Percentiles rank a stretch among this genome's conserved stretches.
phyloP scores from a whole-genome alignment of 2,888 invertebrate genomes.

The Adineta ricciae region DNA sequence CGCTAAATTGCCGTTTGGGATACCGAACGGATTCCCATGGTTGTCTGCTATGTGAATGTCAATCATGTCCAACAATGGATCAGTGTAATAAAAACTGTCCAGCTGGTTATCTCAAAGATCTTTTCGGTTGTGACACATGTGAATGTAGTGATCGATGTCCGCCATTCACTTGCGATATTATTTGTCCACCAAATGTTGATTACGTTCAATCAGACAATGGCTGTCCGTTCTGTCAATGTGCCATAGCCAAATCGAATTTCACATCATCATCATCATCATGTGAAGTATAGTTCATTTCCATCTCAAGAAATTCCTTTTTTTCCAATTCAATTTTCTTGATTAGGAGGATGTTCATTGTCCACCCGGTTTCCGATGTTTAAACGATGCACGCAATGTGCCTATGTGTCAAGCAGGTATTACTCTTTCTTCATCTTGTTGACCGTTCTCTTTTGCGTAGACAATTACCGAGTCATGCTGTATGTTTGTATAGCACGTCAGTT shows the following conservation, averaged over 20 bases:
- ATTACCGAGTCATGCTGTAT: background rate
- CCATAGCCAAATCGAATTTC: background rate
- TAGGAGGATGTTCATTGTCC: conserved; percentile 18
- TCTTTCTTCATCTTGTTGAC: background rate
- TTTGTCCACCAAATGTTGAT: background rate
- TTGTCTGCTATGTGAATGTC: conserved; percentile 1
- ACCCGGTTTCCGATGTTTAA: background rate
- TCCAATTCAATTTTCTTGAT: background rate
- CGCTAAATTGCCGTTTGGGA: background rate
- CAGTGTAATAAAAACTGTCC: conserved; percentile 7
- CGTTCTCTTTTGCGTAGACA: background rate
- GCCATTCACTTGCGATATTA: background rate
- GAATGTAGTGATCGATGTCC: conserved; percentile 18
- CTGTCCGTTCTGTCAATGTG: conserved; percentile 1
- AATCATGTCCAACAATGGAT: conserved; percentile 4
- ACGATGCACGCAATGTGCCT: background rate
- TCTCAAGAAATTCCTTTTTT: background rate
- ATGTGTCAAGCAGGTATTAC: background rate
- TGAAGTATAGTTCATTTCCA: background rate
- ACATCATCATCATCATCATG: background rate
- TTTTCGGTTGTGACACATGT: conserved; percentile 9
- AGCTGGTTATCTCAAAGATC: background rate
- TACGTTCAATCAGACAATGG: background rate
- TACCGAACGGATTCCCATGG: conserved; percentile 11
- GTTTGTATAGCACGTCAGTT: background rate